Percentiles rank a stretch among this genome's conserved stretches.
Evolutionary conservation across 1,140 invertebrate species (phyloP).

Genomic region (Steinernema feltiae): DNA sequence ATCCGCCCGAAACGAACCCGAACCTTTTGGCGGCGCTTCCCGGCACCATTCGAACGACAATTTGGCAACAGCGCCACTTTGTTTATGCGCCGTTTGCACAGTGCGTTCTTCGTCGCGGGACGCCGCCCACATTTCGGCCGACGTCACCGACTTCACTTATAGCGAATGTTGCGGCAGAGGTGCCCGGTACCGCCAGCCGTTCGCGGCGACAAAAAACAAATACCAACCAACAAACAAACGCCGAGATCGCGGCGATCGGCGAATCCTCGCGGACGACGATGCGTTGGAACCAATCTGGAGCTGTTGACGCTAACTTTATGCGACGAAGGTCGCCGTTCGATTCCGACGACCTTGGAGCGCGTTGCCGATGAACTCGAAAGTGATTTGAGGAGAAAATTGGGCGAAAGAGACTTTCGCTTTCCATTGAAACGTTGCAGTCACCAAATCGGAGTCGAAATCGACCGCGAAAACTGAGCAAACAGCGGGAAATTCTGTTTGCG

Average conservation of each 20-base stretch:
- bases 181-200: constrained; percentile 12
- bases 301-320: constrained; percentile 2
- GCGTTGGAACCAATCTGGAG: background rate
- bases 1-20: too few species aligned
- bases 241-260: background rate
- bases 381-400: constrained; percentile 4
- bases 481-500: too few species aligned
- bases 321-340: background rate
- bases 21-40: background rate
- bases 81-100: constrained; percentile 13
- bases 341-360: background rate
- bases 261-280: background rate
- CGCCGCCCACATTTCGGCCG: background rate
- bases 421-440: background rate
- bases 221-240: constrained; percentile 2
- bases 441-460: background rate
- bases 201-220: constrained; percentile 8
- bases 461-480: too few species aligned
- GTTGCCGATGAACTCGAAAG: constrained; percentile 15
- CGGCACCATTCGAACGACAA: constrained; percentile 10
- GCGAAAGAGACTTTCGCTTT: background rate
- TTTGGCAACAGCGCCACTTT: background rate
- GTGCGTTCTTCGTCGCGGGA: background rate
- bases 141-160: constrained; percentile 7
- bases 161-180: background rate